Conservation (phyloP, 2,888 invertebrate species). For the Perizoma affinitatum region DNA sequence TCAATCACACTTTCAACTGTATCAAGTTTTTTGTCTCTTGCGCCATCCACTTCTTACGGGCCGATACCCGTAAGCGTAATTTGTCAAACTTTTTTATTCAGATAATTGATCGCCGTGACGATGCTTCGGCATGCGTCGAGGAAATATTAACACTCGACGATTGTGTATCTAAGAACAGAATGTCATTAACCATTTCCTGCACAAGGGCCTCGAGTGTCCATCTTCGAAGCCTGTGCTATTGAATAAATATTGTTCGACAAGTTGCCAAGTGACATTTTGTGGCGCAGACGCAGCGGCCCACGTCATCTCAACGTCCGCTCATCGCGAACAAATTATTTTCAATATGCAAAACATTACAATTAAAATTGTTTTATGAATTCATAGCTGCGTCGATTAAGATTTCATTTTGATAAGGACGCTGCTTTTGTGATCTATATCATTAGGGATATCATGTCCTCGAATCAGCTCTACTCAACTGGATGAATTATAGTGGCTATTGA, state of each 20-base stretch:
- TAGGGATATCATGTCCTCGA: slow-evolving; percentile 56
- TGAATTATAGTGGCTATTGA: slow-evolving; percentile 55
- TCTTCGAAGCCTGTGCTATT: slow-evolving; percentile 71
- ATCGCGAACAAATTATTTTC: slow-evolving; percentile 70
- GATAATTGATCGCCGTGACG: slow-evolving; percentile 71
- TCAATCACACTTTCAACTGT: slow-evolving; percentile 82
- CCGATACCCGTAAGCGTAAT: slow-evolving; percentile 67
- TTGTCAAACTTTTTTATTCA: slow-evolving; percentile 76
- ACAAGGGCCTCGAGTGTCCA: slow-evolving; percentile 73
- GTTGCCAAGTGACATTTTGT: slow-evolving; percentile 79
- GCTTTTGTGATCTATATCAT: slow-evolving; percentile 68
- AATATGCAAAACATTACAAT: slow-evolving; percentile 77
- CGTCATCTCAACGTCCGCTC: slow-evolving; percentile 62
- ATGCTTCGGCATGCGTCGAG: slow-evolving; percentile 47
- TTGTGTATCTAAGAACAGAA: slow-evolving; percentile 75
- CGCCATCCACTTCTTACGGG: slow-evolving; percentile 59
- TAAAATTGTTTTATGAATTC: slow-evolving; percentile 77
- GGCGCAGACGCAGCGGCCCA: slow-evolving; percentile 58
- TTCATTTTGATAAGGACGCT: slow-evolving; percentile 74
- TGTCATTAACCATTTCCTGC: slow-evolving; percentile 78
- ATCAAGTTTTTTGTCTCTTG: slow-evolving; percentile 72
- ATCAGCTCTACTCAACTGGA: slow-evolving; percentile 38
- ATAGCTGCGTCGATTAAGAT: slow-evolving; percentile 76
- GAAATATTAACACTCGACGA: slow-evolving; percentile 69
- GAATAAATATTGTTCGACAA: slow-evolving; percentile 80